Evolutionary conservation across 2,113 vertebrate genomes (phyloP).

Genomic region (Callipepla squamata): DNA sequence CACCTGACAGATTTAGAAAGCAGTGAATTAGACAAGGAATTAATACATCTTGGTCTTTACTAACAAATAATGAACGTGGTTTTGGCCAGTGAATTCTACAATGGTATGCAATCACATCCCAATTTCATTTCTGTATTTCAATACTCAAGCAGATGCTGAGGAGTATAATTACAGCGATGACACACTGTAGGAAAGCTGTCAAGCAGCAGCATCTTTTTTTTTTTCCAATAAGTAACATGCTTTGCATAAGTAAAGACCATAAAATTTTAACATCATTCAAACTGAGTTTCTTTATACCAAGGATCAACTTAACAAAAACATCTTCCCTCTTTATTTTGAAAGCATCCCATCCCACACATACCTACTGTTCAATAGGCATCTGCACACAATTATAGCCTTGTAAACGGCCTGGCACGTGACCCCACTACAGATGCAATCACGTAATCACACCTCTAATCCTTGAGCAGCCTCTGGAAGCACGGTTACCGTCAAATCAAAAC

Average conservation of each 20-base stretch:
- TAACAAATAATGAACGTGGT: not conserved
- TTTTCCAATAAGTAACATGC: not conserved
- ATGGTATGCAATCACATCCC: not conserved
- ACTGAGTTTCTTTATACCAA: not conserved
- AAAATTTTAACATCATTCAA: not conserved
- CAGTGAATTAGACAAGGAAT: not conserved
- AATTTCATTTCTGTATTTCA: not conserved
- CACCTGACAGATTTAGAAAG: not conserved
- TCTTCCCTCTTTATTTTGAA: not conserved
- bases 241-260: not conserved
- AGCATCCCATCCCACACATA: not conserved
- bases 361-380: slow-evolving; percentile 1
- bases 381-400: slow-evolving; percentile 7
- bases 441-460: slow-evolving; percentile 57
- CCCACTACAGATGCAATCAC: not conserved
- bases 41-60: not conserved
- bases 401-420: slow-evolving; percentile 35
- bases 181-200: not conserved
- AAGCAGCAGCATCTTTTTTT: not conserved
- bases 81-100: not conserved
- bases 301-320: not conserved
- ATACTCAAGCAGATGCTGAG: not conserved
- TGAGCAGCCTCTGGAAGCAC: slow-evolving; percentile 22
- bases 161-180: not conserved
- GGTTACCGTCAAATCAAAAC: slow-evolving; percentile 3